Base-by-base conservation (phyloP, 2,797 vertebrate species). In the Scomberomorus guttatus region DNA sequence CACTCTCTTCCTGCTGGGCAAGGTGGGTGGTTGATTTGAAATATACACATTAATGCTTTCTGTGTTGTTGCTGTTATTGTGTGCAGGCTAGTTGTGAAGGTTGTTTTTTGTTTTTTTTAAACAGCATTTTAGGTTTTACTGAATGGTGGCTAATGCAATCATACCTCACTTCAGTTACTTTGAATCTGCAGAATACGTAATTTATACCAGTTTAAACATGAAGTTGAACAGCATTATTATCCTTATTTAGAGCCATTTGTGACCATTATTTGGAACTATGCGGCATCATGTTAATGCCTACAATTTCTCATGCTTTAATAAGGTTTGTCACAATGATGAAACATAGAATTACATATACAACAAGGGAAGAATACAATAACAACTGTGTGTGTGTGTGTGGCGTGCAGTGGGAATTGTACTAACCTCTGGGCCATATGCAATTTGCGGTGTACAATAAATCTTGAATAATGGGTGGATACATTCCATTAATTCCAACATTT, bases 401-500 rank as follows among this genome's bases (percentile, higher is more conserved):
- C 6, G 13, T 7, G 20, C 37, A n/a, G 29, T 59, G 63, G 79
- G 57, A 75, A 81, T 73, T 73, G 39, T 42, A 51, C 18, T 70
- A 20, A 78, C 78, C 85, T 77, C 51, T 22, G 63, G 66, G 75
- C 70, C 71, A 20, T 24, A 25, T 57, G 67, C 71, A 76, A 81
- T 89, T 82, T 80, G 34, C 44, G 27, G 54, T 60, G 46, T 48
- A 81, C 62, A 66, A 79, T 86, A 77, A 79, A 59, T 85, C 59
- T 72, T 59, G 66, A 63, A 14, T 71, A 77, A 73, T 80, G 70
- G 71, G 62, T 61, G 69, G 37, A 75, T 80, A 25, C 51, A 68
- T 84, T 76, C 39, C 76, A 75, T 82, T 87, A 55, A 85, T 79
- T 81, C 56, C 44, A 51, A 22, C 58, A 69, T 72, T 82, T 69